Conservation (phyloP, 2,888 invertebrate species). For the Xestoiulus laeticollis region DNA sequence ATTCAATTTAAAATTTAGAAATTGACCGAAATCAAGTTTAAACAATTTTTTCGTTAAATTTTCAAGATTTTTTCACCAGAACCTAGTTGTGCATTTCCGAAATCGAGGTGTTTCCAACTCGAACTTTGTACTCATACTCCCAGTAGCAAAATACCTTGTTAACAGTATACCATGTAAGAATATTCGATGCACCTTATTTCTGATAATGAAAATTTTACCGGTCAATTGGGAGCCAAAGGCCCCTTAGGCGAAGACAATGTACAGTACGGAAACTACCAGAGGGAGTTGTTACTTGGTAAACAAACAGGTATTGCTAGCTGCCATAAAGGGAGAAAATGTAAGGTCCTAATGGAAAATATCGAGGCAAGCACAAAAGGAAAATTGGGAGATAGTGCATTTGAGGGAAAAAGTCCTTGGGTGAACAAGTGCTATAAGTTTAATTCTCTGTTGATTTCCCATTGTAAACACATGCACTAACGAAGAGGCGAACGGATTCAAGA, state of each 20-base stretch:
- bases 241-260: background rate
- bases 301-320: background rate
- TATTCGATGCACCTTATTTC: background rate
- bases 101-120: background rate
- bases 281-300: background rate
- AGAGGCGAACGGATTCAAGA: constrained; percentile 51
- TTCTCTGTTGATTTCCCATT: background rate
- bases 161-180: background rate
- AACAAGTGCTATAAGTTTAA: background rate
- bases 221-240: background rate
- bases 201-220: background rate
- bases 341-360: background rate
- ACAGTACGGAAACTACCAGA: background rate
- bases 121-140: background rate
- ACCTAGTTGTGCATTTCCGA: background rate
- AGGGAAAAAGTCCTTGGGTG: background rate
- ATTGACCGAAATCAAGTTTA: too few relatives aligned
- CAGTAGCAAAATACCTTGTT: background rate
- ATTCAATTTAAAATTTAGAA: too few relatives aligned
- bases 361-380: background rate
- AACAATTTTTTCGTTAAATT: too few relatives aligned
- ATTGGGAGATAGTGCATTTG: background rate
- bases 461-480: background rate
- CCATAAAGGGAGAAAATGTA: background rate
- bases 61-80: too few relatives aligned